Evolutionary conservation across 2,797 vertebrate genomes (phyloP).

Genomic region (Dendrocincla fuliginosa): DNA sequence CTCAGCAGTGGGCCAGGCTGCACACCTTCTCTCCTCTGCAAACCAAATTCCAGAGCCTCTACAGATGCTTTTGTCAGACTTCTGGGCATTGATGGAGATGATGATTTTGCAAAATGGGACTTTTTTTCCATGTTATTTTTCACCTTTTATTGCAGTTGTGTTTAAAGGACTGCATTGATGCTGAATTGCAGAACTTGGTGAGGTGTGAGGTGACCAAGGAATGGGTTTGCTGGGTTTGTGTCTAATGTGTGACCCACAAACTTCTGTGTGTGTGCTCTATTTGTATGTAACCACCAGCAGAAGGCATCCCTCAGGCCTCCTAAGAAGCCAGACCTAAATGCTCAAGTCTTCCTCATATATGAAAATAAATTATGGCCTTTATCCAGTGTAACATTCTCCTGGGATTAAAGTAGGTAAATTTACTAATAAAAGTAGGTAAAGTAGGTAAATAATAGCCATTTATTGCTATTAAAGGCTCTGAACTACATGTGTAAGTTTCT

Average conservation of each 20-base stretch:
- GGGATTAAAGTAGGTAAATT: neutral
- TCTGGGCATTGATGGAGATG: neutral
- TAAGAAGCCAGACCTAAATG: neutral
- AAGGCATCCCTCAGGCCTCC: accelerated
- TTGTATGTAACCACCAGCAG: neutral
- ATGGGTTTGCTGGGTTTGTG: neutral
- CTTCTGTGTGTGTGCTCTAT: accelerated
- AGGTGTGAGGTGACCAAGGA: neutral
- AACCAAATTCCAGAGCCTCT: neutral
- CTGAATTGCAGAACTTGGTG: neutral
- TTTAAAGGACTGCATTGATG: neutral
- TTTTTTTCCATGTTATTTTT: neutral
- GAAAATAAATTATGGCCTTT: neutral
- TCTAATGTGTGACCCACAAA: neutral
- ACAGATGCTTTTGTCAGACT: neutral
- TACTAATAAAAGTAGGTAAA: no score
- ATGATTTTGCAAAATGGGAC: neutral
- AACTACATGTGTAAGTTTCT: neutral
- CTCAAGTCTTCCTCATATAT: neutral
- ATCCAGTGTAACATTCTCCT: neutral
- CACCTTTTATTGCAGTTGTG: neutral
- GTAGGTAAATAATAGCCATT: neutral
- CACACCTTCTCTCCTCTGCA: neutral
- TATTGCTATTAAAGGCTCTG: neutral
- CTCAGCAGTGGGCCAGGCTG: neutral